Evolutionary conservation across 2,113 vertebrate genomes (phyloP).

Genomic region (Notarius lentiginosus): DNA sequence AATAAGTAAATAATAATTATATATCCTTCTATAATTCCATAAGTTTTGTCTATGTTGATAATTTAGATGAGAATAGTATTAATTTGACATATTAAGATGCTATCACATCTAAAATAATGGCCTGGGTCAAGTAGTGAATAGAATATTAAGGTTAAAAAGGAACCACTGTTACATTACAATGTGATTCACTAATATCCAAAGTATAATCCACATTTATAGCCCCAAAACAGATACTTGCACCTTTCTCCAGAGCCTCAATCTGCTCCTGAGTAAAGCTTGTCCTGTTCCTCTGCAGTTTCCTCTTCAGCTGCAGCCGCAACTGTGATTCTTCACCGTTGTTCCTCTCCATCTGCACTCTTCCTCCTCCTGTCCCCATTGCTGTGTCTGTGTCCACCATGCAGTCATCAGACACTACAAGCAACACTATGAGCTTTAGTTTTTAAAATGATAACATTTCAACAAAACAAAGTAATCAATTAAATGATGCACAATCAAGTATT

Average conservation of each 20-base stretch:
- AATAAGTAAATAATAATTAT: neutral
- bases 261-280: conserved; percentile 86
- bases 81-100: neutral
- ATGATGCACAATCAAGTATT: neutral
- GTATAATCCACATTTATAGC: neutral
- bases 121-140: neutral
- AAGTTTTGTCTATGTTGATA: neutral
- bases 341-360: conserved; percentile 68
- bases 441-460: neutral
- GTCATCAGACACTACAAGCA: conserved; percentile 68
- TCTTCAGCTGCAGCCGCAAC: conserved; percentile 83
- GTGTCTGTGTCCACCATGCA: conserved; percentile 75
- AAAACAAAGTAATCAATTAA: neutral
- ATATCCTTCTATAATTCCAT: neutral
- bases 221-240: conserved; percentile 59
- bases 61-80: neutral
- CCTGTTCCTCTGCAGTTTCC: conserved; percentile 84
- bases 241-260: conserved; percentile 86
- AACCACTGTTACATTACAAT: neutral
- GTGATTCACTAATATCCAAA: neutral
- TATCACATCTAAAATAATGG: neutral
- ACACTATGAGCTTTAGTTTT: conserved; percentile 18
- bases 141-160: neutral
- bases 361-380: conserved; percentile 62
- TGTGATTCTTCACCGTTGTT: conserved; percentile 80